These are phyloP conservation scores for Eumeta japonica DNA, from an alignment of 1,140 invertebrate species.

Conservation along the genomic window DNA sequence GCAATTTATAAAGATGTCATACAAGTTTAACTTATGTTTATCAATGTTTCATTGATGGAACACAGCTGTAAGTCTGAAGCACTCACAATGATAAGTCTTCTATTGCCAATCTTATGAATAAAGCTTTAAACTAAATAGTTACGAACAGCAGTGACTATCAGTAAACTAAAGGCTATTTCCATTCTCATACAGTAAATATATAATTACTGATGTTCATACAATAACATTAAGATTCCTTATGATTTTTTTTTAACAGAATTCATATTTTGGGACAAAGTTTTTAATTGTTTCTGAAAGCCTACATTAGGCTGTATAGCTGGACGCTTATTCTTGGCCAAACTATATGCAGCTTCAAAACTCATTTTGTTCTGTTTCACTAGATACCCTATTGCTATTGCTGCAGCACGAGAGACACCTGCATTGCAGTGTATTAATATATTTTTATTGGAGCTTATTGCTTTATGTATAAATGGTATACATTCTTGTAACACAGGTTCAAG, in stretches of 20 bases:
- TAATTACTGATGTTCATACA: too few relatives aligned
- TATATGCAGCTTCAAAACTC: constrained; percentile 68
- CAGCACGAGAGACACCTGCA: constrained; percentile 86
- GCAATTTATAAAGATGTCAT: too few relatives aligned
- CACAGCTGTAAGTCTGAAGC: too few relatives aligned
- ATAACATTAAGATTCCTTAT: too few relatives aligned
- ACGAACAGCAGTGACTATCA: too few relatives aligned
- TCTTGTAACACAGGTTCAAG: constrained; percentile 54
- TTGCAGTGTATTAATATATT: constrained; percentile 88
- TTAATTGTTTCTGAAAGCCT: constrained; percentile 71
- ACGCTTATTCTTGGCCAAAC: constrained; percentile 65
- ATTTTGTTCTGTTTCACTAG: constrained; percentile 70
- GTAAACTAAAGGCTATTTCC: too few relatives aligned
- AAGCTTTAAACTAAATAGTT: too few relatives aligned
- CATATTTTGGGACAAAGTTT: constrained; percentile 8
- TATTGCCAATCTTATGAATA: too few relatives aligned
- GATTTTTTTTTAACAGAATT: background rate
- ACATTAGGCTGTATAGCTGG: constrained; percentile 74
- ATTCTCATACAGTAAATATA: too few relatives aligned
- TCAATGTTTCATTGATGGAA: too few relatives aligned
- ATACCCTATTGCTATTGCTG: constrained; percentile 79
- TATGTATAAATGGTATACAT: constrained; percentile 61
- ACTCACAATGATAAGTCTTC: too few relatives aligned
- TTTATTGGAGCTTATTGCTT: constrained; percentile 42
- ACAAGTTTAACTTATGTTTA: too few relatives aligned